Evolutionary conservation across 2,113 vertebrate genomes (phyloP).

Genomic region (Passer domesticus): DNA sequence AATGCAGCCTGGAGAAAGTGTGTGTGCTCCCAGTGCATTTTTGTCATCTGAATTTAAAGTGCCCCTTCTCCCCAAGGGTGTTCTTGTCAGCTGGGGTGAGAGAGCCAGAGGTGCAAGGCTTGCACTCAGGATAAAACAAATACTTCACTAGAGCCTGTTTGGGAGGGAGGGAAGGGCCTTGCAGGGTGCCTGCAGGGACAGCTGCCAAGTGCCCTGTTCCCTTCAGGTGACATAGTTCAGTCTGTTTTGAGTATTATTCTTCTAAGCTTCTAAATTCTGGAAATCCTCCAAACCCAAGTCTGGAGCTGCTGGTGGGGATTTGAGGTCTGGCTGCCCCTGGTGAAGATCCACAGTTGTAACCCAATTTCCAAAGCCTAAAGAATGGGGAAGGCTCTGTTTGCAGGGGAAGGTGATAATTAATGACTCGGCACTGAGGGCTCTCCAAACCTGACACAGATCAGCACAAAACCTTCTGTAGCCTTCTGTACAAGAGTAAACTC

Average conservation of each 20-base stretch:
- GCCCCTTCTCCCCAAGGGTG: neutral
- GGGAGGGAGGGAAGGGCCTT: neutral
- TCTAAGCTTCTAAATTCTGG: neutral
- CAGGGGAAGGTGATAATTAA: neutral
- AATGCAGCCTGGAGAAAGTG: neutral
- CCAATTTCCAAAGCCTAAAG: neutral
- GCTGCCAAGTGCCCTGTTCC: neutral
- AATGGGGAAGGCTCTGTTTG: neutral
- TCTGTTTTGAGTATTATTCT: neutral
- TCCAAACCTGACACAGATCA: fast-evolving
- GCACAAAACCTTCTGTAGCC: neutral
- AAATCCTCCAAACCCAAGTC: neutral
- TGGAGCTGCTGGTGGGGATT: neutral
- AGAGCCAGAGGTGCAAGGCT: neutral
- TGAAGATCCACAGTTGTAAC: neutral
- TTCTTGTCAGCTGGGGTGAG: neutral
- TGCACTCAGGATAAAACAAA: neutral
- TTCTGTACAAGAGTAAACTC: neutral
- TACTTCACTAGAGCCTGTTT: neutral
- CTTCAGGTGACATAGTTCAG: neutral
- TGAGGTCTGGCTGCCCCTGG: neutral
- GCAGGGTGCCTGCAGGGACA: neutral
- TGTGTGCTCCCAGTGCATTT: neutral
- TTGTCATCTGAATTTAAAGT: neutral
- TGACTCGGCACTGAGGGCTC: neutral